A percentile compares a stretch with the other conserved stretches of the same genome.
phyloP scores from a whole-genome alignment of 92 coral and sea anemone genomes.

The Actinostola sp. region DNA sequence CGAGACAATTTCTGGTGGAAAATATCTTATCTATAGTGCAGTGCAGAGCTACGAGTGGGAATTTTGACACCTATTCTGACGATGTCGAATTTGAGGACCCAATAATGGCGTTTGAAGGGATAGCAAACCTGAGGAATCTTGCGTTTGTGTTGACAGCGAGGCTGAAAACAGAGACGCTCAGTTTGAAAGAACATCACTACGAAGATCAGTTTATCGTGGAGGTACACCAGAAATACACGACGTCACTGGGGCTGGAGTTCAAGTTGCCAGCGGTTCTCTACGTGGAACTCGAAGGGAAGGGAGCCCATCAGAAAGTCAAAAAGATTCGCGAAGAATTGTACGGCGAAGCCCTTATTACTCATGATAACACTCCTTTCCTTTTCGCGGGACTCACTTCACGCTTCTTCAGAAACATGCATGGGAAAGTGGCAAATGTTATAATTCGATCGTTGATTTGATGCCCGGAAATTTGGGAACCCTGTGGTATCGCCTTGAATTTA shows the following conservation, averaged over 20 bases:
- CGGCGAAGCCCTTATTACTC: constrained; percentile 17
- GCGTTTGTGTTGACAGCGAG: background rate
- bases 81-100: constrained; percentile 32
- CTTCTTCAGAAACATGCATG: constrained; percentile 25
- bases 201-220: constrained; percentile 31
- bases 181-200: constrained; percentile 7
- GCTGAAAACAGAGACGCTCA: background rate
- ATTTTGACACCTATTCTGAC: constrained; percentile 3
- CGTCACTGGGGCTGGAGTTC: background rate
- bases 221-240: constrained; percentile 18
- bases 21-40: constrained; percentile 8
- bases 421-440: constrained; percentile 3
- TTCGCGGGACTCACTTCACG: constrained; percentile 18
- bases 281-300: constrained; percentile 24
- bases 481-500: too few species aligned
- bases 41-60: constrained; percentile 7
- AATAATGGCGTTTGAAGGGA: background rate
- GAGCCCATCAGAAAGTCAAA: constrained; percentile 13
- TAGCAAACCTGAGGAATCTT: constrained; percentile 1
- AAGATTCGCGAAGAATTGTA: constrained; percentile 10
- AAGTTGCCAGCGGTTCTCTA: constrained; percentile 20
- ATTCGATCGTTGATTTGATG: too few species aligned
- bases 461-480: too few species aligned
- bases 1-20: constrained; percentile 29
- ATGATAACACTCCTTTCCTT: constrained; percentile 14